A percentile compares a stretch with the other conserved stretches of the same genome.
Evolutionary conservation across 2,888 invertebrate genomes (phyloP).

Genomic region (Spatulosminthurus flaviceps): DNA sequence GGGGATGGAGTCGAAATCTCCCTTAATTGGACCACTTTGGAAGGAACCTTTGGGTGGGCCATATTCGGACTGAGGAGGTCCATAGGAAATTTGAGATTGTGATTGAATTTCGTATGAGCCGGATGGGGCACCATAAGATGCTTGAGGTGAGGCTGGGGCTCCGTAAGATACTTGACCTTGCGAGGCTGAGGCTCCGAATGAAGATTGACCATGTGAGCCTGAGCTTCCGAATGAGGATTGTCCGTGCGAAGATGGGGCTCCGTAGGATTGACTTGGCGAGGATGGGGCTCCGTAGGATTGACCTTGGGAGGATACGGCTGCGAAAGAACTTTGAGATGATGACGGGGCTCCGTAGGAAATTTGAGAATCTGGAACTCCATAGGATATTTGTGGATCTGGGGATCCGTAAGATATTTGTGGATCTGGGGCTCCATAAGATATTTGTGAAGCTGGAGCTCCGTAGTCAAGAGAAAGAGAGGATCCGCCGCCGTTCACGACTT

Average conservation of each 20-base stretch:
- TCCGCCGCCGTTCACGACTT: neutral
- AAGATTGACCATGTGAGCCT: too few species aligned
- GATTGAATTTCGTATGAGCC: neutral
- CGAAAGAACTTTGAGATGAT: neutral
- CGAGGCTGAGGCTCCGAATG: constrained; percentile 6
- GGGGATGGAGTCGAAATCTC: neutral
- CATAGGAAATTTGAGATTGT: neutral
- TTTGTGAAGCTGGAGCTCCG: constrained; percentile 9
- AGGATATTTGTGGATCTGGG: neutral
- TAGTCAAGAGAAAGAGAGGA: neutral
- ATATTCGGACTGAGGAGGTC: neutral
- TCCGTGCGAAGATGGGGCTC: too few species aligned
- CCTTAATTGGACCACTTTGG: constrained; percentile 44
- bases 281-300: neutral
- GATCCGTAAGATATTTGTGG: constrained; percentile 36
- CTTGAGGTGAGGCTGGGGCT: constrained; percentile 44
- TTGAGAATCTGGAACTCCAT: neutral
- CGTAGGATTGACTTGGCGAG: too few species aligned
- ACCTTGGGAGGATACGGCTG: too few species aligned
- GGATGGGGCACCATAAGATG: constrained; percentile 56
- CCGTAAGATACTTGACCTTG: neutral
- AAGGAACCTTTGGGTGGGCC: neutral
- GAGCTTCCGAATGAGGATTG: too few species aligned
- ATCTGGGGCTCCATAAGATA: neutral
- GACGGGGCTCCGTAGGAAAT: neutral